phyloP scores from a whole-genome alignment of 2,797 vertebrate genomes.

The Eidolon dupreanum region DNA sequence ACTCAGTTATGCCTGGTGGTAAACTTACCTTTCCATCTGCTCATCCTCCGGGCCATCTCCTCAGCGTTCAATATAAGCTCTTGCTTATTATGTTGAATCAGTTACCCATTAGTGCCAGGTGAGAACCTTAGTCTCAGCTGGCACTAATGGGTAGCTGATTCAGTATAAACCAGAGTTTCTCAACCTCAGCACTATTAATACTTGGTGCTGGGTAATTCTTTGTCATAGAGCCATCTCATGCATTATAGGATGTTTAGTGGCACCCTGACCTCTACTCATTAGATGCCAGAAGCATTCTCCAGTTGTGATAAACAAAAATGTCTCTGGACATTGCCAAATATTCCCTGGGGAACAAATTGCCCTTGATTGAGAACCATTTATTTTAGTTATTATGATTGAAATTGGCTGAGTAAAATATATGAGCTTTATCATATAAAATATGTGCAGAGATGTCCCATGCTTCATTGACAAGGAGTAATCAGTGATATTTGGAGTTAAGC shows the following conservation, averaged over 20 bases:
- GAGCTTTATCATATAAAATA: not conserved
- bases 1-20: not conserved
- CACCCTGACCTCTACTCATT: not conserved
- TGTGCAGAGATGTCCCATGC: not conserved
- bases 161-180: not conserved
- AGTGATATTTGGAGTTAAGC: not conserved
- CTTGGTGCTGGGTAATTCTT: not conserved
- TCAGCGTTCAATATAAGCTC: not conserved
- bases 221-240: not conserved
- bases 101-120: not conserved
- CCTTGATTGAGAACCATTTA: not conserved
- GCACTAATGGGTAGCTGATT: not conserved
- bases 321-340: not conserved
- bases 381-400: not conserved
- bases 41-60: not conserved
- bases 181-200: not conserved
- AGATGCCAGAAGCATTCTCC: not conserved
- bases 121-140: not conserved
- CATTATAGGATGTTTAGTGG: not conserved
- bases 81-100: not conserved
- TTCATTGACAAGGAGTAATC: not conserved
- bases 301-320: not conserved
- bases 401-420: not conserved
- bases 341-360: not conserved
- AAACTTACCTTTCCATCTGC: not conserved